These are phyloP conservation scores for Pheucticus melanocephalus DNA, from an alignment of 2,113 vertebrate species.

Conservation along the genomic window DNA sequence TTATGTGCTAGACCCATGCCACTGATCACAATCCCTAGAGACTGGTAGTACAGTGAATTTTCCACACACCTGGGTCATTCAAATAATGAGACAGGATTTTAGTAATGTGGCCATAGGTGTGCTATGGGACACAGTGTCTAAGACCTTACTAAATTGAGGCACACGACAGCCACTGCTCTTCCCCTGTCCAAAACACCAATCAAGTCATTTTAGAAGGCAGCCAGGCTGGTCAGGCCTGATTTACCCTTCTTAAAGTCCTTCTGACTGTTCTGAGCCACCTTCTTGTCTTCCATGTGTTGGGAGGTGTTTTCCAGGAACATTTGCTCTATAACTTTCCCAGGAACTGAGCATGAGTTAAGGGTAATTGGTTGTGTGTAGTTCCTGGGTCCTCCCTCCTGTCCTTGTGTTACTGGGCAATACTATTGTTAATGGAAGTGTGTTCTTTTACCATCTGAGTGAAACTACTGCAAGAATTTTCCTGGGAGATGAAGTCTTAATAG, in stretches of 20 bases:
- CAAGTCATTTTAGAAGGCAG: neutral
- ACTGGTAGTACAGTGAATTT: neutral
- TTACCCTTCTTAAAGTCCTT: neutral
- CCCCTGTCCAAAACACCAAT: neutral
- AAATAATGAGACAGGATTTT: neutral
- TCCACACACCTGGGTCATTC: neutral
- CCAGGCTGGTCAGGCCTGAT: rapidly evolving
- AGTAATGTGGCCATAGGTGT: neutral
- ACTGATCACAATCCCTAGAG: neutral
- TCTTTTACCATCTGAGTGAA: neutral
- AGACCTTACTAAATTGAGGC: neutral
- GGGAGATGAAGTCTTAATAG: neutral
- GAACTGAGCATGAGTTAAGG: neutral
- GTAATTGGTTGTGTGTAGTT: neutral
- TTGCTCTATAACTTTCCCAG: neutral
- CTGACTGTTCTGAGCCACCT: neutral
- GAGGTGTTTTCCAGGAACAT: neutral
- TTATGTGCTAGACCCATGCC: neutral
- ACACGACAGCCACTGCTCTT: neutral
- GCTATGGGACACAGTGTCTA: neutral
- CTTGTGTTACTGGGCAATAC: neutral
- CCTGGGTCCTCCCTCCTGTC: neutral
- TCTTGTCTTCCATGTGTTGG: neutral
- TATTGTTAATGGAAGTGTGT: neutral
- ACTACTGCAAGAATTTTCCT: neutral